Evolutionary conservation across 2,113 vertebrate genomes (phyloP).

Genomic region (Orientallactaga bullata): DNA sequence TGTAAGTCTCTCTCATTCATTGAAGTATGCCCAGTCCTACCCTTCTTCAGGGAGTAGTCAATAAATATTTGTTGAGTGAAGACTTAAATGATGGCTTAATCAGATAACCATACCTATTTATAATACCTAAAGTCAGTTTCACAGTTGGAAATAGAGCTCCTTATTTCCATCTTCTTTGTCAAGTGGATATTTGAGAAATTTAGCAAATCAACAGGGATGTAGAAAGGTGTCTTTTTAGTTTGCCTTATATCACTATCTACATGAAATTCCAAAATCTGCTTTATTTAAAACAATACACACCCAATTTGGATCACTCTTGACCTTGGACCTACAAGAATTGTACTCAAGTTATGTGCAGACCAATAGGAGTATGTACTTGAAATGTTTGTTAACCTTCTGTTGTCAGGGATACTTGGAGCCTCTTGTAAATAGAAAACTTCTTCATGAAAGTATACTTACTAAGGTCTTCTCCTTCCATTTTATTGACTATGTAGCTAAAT

Average conservation of each 20-base stretch:
- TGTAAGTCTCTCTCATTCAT: background rate
- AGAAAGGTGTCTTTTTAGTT: conserved; percentile 14
- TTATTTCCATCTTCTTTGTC: conserved; percentile 41
- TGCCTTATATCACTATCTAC: background rate
- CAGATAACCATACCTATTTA: background rate
- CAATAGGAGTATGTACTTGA: conserved; percentile 13
- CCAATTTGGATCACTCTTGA: conserved; percentile 20
- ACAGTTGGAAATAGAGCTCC: background rate
- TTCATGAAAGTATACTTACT: conserved; percentile 13
- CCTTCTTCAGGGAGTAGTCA: background rate
- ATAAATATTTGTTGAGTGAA: conserved; percentile 27
- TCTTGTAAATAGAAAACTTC: conserved; percentile 54
- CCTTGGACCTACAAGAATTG: conserved; percentile 20
- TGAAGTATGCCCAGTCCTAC: background rate
- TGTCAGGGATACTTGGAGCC: conserved; percentile 29
- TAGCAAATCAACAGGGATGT: background rate
- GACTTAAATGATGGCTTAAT: conserved; percentile 8
- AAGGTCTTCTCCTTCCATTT: conserved; percentile 39
- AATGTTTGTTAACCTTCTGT: conserved; percentile 28
- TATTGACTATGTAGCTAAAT: conserved; percentile 10
- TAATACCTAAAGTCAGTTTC: conserved; percentile 5
- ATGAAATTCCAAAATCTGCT: background rate
- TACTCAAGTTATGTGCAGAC: conserved; percentile 27
- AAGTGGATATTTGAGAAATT: conserved; percentile 51
- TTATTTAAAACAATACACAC: conserved; percentile 39